Percentiles rank a stretch among this genome's conserved stretches.
phyloP scores from a whole-genome alignment of 1,140 invertebrate species.

The Pantala flavescens region DNA sequence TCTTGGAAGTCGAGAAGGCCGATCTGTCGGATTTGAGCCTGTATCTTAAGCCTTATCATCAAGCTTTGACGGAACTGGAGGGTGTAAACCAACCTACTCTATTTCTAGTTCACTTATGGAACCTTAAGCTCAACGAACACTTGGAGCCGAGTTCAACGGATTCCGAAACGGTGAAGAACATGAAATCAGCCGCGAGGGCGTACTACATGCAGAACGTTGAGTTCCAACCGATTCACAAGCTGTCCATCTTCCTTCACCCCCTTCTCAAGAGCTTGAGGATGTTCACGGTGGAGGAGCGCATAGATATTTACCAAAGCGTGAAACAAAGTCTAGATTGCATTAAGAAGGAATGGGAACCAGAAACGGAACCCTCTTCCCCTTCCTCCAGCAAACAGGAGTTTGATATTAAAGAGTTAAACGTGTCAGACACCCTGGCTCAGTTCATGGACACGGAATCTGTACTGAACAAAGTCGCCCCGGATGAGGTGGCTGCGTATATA shows the following conservation, averaged over 20 bases:
- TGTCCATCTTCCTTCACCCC: background rate
- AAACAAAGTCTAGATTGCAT: background rate
- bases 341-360: background rate
- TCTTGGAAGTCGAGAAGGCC: background rate
- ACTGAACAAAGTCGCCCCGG: background rate
- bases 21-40: background rate
- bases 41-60: background rate
- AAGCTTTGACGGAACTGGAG: background rate
- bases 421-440: background rate
- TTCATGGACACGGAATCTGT: background rate
- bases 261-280: background rate
- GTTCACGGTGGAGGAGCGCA: background rate
- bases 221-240: background rate
- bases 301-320: background rate
- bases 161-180: background rate
- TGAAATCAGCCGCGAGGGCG: background rate
- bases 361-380: too few relatives aligned
- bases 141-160: background rate
- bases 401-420: too few relatives aligned
- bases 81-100: background rate
- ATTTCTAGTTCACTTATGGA: background rate
- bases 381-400: too few relatives aligned
- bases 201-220: background rate
- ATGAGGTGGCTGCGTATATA: background rate
- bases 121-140: background rate